A percentile compares a stretch with the other conserved stretches of the same genome.
These are phyloP conservation scores for Pyrochroa serraticornis DNA, from an alignment of 2,888 invertebrate genomes.

Conservation along the genomic window DNA sequence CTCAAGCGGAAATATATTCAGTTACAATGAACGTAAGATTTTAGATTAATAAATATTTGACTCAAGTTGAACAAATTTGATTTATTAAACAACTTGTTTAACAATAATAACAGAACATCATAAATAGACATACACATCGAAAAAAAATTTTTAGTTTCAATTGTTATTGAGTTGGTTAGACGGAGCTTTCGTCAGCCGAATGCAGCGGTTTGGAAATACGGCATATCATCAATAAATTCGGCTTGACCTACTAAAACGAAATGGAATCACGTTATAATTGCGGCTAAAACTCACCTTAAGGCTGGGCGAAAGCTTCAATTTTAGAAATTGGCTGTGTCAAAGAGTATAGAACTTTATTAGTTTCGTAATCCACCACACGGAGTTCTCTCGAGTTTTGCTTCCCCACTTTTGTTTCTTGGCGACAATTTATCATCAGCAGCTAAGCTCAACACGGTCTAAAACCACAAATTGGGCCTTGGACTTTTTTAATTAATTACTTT, in stretches of 20 bases:
- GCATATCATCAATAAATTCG: conserved; percentile 77
- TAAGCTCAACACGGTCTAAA: conserved; percentile 61
- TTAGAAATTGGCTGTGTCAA: conserved; percentile 70
- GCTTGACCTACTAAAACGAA: conserved; percentile 67
- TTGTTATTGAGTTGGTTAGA: no score
- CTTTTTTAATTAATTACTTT: conserved; percentile 28
- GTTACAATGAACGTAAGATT: no score
- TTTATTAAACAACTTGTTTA: no score
- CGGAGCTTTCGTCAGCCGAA: conserved; percentile 67
- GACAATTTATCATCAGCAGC: conserved; percentile 55
- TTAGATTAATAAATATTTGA: no score
- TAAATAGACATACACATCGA: no score
- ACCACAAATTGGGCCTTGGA: conserved; percentile 62
- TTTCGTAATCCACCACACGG: conserved; percentile 66
- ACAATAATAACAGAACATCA: no score
- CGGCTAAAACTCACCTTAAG: conserved; percentile 51
- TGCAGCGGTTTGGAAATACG: conserved; percentile 68
- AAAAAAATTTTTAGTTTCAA: no score
- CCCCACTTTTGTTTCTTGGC: conserved; percentile 58
- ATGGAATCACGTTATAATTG: background rate
- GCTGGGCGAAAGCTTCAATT: conserved; percentile 65
- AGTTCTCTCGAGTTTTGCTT: conserved; percentile 58
- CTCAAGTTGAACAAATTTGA: no score
- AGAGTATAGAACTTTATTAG: conserved; percentile 67
- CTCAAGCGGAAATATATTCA: no score